These are phyloP conservation scores for Sitobion miscanthi DNA, from an alignment of 1,140 invertebrate species.

Conservation along the genomic window DNA sequence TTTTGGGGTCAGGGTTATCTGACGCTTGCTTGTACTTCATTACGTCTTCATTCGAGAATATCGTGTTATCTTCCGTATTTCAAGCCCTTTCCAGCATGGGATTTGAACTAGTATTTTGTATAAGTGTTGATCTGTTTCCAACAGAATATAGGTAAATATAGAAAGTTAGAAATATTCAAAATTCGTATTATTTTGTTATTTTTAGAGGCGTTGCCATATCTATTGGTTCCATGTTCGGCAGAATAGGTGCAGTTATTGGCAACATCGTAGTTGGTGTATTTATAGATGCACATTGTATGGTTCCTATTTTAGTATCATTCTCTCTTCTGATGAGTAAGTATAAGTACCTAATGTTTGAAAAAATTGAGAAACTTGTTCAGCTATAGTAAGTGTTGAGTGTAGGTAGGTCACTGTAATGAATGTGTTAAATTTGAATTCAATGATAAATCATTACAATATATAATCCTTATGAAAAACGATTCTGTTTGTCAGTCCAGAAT, in stretches of 20 bases:
- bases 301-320: conserved; percentile 35
- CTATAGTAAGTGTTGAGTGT: too few species aligned
- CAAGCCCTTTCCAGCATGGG: conserved; percentile 35
- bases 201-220: conserved; percentile 34
- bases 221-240: conserved; percentile 33
- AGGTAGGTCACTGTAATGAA: too few species aligned
- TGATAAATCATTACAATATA: too few species aligned
- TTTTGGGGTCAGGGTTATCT: not conserved
- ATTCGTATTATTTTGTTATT: not conserved
- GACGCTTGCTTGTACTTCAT: conserved; percentile 30
- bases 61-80: not conserved
- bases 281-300: conserved; percentile 30
- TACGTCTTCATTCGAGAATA: conserved; percentile 23
- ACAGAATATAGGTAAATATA: conserved; percentile 29
- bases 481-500: too few species aligned
- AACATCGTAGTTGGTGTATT: conserved; percentile 28
- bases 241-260: conserved; percentile 33
- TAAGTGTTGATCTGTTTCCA: conserved; percentile 17
- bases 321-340: conserved; percentile 28
- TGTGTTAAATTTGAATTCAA: too few species aligned
- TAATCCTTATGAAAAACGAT: too few species aligned
- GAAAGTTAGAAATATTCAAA: not conserved
- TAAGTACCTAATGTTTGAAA: not conserved
- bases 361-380: too few species aligned
- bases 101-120: conserved; percentile 26